Evolutionary conservation across 53 echinoderm and acorn worm species (phyloP).

Genomic region (Echinometra lucunter): DNA sequence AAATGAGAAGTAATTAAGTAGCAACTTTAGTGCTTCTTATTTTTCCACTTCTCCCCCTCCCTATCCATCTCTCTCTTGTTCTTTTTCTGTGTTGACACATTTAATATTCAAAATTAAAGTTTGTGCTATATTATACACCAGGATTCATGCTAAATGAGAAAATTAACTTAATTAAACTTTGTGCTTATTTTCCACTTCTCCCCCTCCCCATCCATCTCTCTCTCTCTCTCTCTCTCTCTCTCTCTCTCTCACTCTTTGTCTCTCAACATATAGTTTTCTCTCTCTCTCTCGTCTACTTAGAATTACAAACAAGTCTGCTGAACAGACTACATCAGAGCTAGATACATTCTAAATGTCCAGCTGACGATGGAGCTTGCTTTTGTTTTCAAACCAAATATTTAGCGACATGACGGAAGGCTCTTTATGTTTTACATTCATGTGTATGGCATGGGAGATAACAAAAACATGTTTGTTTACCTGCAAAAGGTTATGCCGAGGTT

Average conservation of each 20-base stretch:
- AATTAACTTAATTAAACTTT: no score
- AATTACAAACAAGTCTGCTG: background rate
- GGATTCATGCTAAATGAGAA: no score
- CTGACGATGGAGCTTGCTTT: slow-evolving; percentile 26
- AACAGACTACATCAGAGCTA: slow-evolving; percentile 22
- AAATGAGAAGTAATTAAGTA: background rate
- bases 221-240: background rate
- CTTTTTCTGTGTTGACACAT: no score
- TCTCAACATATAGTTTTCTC: no score
- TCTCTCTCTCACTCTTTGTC: no score
- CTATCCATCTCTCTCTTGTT: background rate
- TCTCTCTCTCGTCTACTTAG: background rate
- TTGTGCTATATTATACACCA: no score
- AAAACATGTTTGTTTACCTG: slow-evolving; percentile 24
- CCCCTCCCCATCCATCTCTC: background rate
- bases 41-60: background rate
- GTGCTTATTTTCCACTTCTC: background rate
- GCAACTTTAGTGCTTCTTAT: background rate
- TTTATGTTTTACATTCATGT: slow-evolving; percentile 24
- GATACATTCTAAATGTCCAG: slow-evolving; percentile 30
- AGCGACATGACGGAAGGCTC: background rate
- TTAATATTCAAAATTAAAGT: no score
- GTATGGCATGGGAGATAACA: background rate
- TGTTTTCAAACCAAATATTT: slow-evolving; percentile 44
- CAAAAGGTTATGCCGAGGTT: slow-evolving; percentile 42